A percentile compares a stretch with the other conserved stretches of the same genome.
Conservation (phyloP, 1,140 invertebrate species). For the Brachionus koreanus region DNA sequence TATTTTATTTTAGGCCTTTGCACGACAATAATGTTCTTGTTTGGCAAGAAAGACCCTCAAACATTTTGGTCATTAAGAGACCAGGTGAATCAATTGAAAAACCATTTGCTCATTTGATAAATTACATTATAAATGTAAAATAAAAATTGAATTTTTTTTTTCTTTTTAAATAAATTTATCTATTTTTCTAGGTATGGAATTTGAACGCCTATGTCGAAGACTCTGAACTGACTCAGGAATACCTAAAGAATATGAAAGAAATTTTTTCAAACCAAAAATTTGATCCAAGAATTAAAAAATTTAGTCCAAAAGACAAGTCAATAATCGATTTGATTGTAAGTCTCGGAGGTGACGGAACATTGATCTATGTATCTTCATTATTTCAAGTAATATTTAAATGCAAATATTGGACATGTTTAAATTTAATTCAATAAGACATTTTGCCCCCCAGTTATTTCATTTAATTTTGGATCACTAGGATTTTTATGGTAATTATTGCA, state of each 20-base stretch:
- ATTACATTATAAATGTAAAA: not conserved
- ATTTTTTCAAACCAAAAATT: not conserved
- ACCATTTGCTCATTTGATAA: not conserved
- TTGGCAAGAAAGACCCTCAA: not conserved
- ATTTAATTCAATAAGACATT: not conserved
- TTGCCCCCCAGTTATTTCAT: conserved; percentile 40
- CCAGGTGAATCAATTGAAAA: not conserved
- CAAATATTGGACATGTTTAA: not conserved
- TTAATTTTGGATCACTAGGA: conserved; percentile 37
- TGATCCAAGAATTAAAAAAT: not conserved
- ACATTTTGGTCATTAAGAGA: not conserved
- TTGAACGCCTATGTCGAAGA: not conserved
- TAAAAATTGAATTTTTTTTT: not conserved
- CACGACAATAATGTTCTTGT: not conserved
- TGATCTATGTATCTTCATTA: conserved; percentile 87
- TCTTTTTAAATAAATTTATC: not conserved
- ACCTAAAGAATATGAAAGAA: not conserved
- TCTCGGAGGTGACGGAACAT: conserved; percentile 86
- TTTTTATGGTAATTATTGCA: conserved; percentile 19
- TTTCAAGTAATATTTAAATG: conserved; percentile 68
- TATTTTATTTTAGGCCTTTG: not conserved
- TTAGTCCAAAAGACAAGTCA: not conserved
- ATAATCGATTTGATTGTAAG: conserved; percentile 85
- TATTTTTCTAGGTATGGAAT: not conserved
- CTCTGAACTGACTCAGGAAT: not conserved